Conservation (phyloP, 2,888 invertebrate species). For the Drosophila putrida region DNA sequence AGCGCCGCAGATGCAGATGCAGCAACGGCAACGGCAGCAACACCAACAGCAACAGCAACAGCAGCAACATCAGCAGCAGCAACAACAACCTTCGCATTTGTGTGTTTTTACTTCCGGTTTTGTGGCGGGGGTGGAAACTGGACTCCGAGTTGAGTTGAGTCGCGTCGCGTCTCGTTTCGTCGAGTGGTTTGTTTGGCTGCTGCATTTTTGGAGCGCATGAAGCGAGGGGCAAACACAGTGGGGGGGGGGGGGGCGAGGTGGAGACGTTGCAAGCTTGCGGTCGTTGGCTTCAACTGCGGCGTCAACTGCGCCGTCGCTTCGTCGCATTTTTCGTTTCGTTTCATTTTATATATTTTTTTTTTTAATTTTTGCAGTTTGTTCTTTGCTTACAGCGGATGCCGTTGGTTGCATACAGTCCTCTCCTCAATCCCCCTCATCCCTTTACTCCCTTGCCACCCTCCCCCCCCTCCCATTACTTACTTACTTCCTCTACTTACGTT, state of each 20-base stretch:
- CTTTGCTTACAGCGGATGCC: constrained; percentile 64
- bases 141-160: constrained; percentile 14
- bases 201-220: constrained; percentile 67
- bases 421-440: too few relatives aligned
- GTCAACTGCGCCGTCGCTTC: constrained; percentile 29
- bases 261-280: constrained; percentile 69
- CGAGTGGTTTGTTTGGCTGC: constrained; percentile 74
- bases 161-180: constrained; percentile 28
- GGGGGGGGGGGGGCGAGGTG: not conserved
- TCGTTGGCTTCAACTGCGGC: constrained; percentile 67
- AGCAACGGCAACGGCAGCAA: constrained; percentile 59
- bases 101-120: constrained; percentile 74
- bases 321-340: constrained; percentile 50
- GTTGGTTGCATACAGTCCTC: constrained; percentile 19
- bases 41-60: constrained; percentile 46
- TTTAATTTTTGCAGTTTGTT: constrained; percentile 56
- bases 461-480: not conserved
- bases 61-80: constrained; percentile 71
- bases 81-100: constrained; percentile 59
- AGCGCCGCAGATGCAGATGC: constrained; percentile 84
- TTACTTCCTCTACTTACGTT: constrained; percentile 23
- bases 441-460: not conserved
- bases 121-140: constrained; percentile 41
- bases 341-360: constrained; percentile 18
- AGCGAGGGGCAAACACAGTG: not conserved